Evolutionary conservation across 2,888 invertebrate species (phyloP).

Genomic region (Caenorhabditis drosophilae): DNA sequence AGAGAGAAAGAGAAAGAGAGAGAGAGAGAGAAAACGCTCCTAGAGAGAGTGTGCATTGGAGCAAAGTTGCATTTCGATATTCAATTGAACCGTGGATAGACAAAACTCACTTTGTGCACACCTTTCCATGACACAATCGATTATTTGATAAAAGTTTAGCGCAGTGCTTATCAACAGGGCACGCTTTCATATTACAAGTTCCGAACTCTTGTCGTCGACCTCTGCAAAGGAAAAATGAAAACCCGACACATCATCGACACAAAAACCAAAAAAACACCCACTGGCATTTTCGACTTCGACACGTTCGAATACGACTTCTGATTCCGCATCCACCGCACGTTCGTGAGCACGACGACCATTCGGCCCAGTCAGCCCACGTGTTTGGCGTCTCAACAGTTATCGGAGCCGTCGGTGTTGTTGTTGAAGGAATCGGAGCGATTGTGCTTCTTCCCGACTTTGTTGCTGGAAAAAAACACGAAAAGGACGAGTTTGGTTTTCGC

Average conservation of each 20-base stretch:
- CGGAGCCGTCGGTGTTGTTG: conserved; percentile 30
- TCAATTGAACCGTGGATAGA: not conserved
- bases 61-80: too few relatives aligned
- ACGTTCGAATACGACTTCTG: conserved; percentile 50
- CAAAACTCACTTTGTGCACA: conserved; percentile 48
- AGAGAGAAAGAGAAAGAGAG: too few relatives aligned
- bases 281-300: conserved; percentile 61
- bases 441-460: conserved; percentile 44
- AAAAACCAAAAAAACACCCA: conserved; percentile 26
- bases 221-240: conserved; percentile 34
- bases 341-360: conserved; percentile 62
- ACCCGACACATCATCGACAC: not conserved
- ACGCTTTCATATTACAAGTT: conserved; percentile 64
- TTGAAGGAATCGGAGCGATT: not conserved
- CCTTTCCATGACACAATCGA: conserved; percentile 54
- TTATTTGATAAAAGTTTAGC: conserved; percentile 51
- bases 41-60: too few relatives aligned
- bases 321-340: conserved; percentile 67
- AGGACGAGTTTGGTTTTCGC: too few relatives aligned
- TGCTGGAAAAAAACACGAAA: too few relatives aligned
- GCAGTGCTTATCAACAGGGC: conserved; percentile 60
- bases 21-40: too few relatives aligned
- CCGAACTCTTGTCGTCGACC: conserved; percentile 64
- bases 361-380: conserved; percentile 63
- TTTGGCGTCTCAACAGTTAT: conserved; percentile 47